Conservation (phyloP, 1,140 invertebrate species). For the Saccostrea glomerata region DNA sequence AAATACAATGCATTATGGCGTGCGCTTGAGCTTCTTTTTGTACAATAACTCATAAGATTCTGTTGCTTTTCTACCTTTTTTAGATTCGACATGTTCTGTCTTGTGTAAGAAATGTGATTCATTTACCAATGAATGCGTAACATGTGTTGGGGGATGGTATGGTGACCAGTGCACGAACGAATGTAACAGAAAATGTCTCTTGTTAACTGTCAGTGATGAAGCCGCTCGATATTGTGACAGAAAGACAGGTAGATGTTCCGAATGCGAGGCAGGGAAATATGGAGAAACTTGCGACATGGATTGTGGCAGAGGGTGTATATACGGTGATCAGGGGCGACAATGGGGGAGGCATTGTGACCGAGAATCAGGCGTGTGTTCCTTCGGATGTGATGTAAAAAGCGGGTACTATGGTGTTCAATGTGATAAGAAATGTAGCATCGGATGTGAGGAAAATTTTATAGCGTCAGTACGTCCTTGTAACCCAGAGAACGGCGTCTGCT, state of each 20-base stretch:
- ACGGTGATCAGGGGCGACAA: neutral
- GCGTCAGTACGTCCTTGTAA: neutral
- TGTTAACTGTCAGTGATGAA: neutral
- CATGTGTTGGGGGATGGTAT: constrained; percentile 25
- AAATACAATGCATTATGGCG: too few species aligned
- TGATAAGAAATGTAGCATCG: constrained; percentile 30
- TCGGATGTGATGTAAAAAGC: neutral
- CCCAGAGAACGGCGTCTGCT: neutral
- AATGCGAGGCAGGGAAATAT: constrained; percentile 25
- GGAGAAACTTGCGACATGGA: constrained; percentile 16
- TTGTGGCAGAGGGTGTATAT: constrained; percentile 25
- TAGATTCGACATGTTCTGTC: neutral
- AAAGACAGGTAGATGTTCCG: constrained; percentile 11
- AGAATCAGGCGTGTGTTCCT: constrained; percentile 11
- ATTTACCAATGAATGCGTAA: neutral
- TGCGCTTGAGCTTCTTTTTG: neutral
- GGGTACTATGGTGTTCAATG: constrained; percentile 10
- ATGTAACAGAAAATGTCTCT: neutral
- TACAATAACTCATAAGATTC: neutral
- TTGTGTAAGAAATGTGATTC: neutral
- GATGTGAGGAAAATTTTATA: constrained; percentile 2
- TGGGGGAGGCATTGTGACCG: neutral
- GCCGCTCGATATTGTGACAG: neutral
- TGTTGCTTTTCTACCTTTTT: neutral
- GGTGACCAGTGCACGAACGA: neutral